These are phyloP conservation scores for Globodera ellingtonae DNA, from an alignment of 1,140 invertebrate species.

Conservation along the genomic window DNA sequence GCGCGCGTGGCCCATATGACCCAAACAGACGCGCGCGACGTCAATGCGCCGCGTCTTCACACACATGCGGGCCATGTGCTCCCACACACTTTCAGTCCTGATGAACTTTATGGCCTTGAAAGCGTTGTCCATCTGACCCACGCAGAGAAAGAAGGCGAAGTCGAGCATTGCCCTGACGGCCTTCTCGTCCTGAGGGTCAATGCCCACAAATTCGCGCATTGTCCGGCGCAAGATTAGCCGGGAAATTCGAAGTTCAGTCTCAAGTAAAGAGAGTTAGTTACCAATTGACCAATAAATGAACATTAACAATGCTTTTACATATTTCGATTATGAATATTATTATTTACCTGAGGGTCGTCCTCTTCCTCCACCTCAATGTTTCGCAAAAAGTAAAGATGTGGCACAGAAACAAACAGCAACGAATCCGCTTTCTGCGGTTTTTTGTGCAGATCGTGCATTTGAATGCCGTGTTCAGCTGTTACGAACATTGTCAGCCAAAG, in stretches of 20 bases:
- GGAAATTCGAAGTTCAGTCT: conserved; percentile 42
- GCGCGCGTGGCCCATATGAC: conserved; percentile 88
- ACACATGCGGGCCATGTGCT: conserved; percentile 91
- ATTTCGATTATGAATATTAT: background rate
- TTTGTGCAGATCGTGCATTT: conserved; percentile 75
- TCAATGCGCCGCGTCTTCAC: conserved; percentile 88
- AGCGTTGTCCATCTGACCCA: conserved; percentile 92
- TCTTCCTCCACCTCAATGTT: conserved; percentile 64
- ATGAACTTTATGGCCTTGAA: conserved; percentile 82
- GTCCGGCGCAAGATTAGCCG: conserved; percentile 72
- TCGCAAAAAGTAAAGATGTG: conserved; percentile 69
- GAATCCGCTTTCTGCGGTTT: conserved; percentile 61
- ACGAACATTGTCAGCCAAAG: conserved; percentile 74
- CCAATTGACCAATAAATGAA: too few species aligned
- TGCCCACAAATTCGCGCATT: conserved; percentile 86
- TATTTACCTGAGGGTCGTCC: conserved; percentile 39
- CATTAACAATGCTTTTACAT: too few species aligned
- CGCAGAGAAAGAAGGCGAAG: conserved; percentile 85
- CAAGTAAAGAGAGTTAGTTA: conserved; percentile 29
- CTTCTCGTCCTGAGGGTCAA: conserved; percentile 74
- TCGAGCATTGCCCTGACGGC: conserved; percentile 84
- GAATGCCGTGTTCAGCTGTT: conserved; percentile 74
- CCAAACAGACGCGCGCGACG: conserved; percentile 89
- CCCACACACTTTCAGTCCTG: conserved; percentile 84
- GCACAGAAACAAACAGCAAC: conserved; percentile 69